Conservation (phyloP, 2,113 vertebrate genomes). For the Amazona vittata region DNA sequence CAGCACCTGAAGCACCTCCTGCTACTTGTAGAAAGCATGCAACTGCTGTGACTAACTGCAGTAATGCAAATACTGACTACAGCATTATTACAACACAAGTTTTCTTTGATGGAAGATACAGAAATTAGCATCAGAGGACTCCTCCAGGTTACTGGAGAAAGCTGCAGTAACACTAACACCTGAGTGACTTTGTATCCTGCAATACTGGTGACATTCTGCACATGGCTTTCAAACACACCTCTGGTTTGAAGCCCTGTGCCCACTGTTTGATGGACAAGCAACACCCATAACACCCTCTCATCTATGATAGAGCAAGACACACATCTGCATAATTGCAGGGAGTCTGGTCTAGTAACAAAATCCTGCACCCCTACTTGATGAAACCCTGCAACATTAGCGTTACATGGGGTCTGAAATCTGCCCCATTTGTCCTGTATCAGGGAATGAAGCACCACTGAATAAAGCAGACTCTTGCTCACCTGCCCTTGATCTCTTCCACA, state of each 20-base stretch:
- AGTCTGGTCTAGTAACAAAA: not conserved
- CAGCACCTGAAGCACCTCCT: not conserved
- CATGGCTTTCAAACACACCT: not conserved
- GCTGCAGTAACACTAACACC: not conserved
- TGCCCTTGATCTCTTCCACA: conserved; percentile 77
- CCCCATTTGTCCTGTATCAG: rapidly evolving
- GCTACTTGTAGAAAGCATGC: not conserved
- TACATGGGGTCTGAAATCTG: not conserved
- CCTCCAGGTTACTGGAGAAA: not conserved
- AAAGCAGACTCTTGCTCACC: conserved; percentile 15
- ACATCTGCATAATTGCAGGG: not conserved
- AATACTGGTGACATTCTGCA: not conserved
- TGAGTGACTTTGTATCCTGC: not conserved
- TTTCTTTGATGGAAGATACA: not conserved
- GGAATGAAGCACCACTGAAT: not conserved
- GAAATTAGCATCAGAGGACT: not conserved
- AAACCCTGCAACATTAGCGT: not conserved
- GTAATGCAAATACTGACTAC: not conserved
- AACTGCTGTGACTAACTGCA: not conserved
- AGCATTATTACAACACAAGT: not conserved
- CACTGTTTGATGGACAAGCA: not conserved
- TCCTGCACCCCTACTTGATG: not conserved
- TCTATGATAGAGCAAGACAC: not conserved
- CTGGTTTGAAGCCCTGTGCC: not conserved
- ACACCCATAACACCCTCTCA: not conserved